phyloP scores from a whole-genome alignment of 2,888 invertebrate species.

The Drosophila affinis region DNA sequence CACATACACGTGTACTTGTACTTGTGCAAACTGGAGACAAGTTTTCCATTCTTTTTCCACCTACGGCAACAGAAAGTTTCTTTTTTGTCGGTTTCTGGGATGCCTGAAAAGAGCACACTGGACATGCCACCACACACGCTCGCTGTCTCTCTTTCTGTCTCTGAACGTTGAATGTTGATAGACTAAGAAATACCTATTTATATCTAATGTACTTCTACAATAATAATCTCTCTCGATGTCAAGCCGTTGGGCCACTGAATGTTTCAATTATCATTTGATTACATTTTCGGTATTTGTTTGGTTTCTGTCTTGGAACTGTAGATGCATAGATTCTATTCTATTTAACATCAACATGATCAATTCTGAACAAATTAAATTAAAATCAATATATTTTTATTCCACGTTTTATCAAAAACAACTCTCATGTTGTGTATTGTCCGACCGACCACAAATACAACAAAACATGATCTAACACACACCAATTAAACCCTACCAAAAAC shows the following conservation, averaged over 20 bases:
- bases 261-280: conserved; percentile 22
- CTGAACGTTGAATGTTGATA: conserved; percentile 57
- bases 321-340: conserved; percentile 42
- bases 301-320: conserved; percentile 54
- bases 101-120: conserved; percentile 31
- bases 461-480: conserved; percentile 24
- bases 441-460: conserved; percentile 38
- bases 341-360: conserved; percentile 39
- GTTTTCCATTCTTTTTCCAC: conserved; percentile 4
- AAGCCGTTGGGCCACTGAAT: conserved; percentile 24
- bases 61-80: conserved; percentile 4
- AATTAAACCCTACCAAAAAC: conserved; percentile 33
- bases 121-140: conserved; percentile 28
- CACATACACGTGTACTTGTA: conserved; percentile 1
- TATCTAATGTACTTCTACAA: background rate
- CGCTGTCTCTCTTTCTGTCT: conserved; percentile 51
- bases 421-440: conserved; percentile 58
- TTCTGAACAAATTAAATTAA: conserved; percentile 63
- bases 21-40: conserved; percentile 18
- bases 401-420: conserved; percentile 56
- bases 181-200: background rate
- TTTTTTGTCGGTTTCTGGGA: conserved; percentile 40
- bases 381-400: conserved; percentile 62
- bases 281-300: conserved; percentile 2
- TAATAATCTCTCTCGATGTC: conserved; percentile 28